Evolutionary conservation across 2,113 vertebrate species (phyloP), one percentile per base, ranked within the genome.

Genomic region (Mesoclemmys tuberculata): DNA sequence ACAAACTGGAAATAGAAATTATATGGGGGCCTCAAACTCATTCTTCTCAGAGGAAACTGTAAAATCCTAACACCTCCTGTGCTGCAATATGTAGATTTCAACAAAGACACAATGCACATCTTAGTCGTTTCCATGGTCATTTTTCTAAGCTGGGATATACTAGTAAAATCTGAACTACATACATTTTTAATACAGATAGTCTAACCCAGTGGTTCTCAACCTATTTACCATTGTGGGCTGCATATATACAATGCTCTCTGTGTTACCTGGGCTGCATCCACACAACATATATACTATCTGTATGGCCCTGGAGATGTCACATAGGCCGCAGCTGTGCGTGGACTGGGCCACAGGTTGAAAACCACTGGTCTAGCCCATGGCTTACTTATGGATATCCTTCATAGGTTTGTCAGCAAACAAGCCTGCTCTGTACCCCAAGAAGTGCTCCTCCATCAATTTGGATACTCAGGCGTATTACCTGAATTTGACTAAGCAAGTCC

Each of bases 401-500:
- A 71, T 38, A 38, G 38, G 58, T 51, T 77, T 87, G 38, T 87
- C 86, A 61, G 46, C 77, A 80, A 96, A 84, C 27, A 61, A 90
- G 14, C 4, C 58, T 21, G 83, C 74, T 90, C 49, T 77, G 38
- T 44, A 87, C 48, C 12, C 35, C 90, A 89, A 80, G 92, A 96
- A 87, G 74, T 8, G 38, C 51, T 75, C 13, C 49, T 94, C 26
- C 41, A 84, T 89, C 80, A 46, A 82, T 82, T 90, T 90, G 94
- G n/a, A 56, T n/a, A 83, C 81, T 74, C 56, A 75, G 49, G 41
- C 85, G 93, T 86, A 79, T 93, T 95, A 96, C 90, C 92, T 94
- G 94, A 93, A 94, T 89, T 78, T 90, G 52, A 88, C 88, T 92
- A 75, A 89, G 75, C 90, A 93, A 93, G 82, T 56, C 26, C 94